Evolutionary conservation across 2,797 vertebrate genomes (phyloP), one percentile per base, ranked within the genome.

Genomic region (Onychomys arenicola): DNA sequence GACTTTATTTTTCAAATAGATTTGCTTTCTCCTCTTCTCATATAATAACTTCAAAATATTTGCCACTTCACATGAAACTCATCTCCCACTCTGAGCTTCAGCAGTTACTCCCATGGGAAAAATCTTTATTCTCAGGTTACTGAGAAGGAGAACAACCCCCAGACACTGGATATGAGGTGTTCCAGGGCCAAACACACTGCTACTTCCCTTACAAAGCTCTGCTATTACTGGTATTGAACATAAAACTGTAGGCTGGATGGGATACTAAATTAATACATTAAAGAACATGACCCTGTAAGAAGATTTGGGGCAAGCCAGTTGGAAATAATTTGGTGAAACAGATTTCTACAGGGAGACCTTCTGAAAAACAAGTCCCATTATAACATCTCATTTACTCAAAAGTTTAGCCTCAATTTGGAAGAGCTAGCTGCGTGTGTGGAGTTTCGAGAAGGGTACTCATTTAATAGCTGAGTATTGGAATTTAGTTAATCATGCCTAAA

Each of bases 181-280:
- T 55, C 12, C 82, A 84, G 25, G 29, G 9, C 34, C n/a, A 77
- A 59, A 32, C 12, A 21, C 1, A 3, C 25, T 75, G 19, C 16
- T 80, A 69, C 67, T 94, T 93, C 76, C 89, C 65, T 86, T 83
- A 73, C 40, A 84, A n/a, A 8, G 10, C n/a, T 21, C 4, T 57
- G 3, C n/a, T 91, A 49, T 82, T 92, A 86, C 55, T 95, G 46
- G 16, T 57, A 14, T 86, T 78, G 81, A 32, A 23, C 40, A 96
- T 91, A 88, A 92, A 93, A 73, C 16, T 10, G 0, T 19, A 65
- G 19, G 9, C 8, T 10, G n/a, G 29, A 25, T 90, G 65, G 86
- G 92, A 95, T 89, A 89, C 40, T 67, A 75, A 77, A 86, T 37
- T 91, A 61, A 75, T 91, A 83, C 67, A 86, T 94, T 94, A 13